Percentiles rank a stretch among this genome's conserved stretches.
Evolutionary conservation across 1,140 invertebrate species (phyloP).

Genomic region (Hyposmocoma kahamanoa): DNA sequence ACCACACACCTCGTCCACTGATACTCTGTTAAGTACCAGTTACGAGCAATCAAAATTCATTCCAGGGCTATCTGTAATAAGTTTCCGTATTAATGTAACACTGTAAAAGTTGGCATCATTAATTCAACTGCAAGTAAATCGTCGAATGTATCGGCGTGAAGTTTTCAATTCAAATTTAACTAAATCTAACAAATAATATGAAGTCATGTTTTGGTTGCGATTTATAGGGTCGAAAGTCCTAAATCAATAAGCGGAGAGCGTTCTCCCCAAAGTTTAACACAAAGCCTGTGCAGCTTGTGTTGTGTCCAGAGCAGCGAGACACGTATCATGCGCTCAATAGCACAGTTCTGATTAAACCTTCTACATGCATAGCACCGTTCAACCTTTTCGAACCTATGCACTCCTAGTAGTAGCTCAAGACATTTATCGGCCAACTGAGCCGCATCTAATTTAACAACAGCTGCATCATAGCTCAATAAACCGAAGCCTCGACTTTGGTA

Average conservation of each 20-base stretch:
- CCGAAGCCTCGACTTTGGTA: too few relatives aligned
- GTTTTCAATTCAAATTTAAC: too few relatives aligned
- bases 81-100: too few relatives aligned
- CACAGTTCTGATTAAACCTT: conserved; percentile 21
- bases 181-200: too few relatives aligned
- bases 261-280: too few relatives aligned
- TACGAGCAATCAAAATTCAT: neutral
- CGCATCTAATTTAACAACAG: conserved; percentile 21
- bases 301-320: conserved; percentile 34
- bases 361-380: conserved; percentile 6
- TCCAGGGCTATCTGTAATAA: conserved; percentile 9
- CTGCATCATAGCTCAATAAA: conserved; percentile 6
- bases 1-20: conserved; percentile 33
- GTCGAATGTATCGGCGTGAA: neutral
- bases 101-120: too few relatives aligned
- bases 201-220: too few relatives aligned
- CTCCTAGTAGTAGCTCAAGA: neutral
- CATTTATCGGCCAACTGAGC: conserved; percentile 23
- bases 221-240: too few relatives aligned
- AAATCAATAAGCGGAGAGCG: too few relatives aligned
- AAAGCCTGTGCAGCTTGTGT: too few relatives aligned
- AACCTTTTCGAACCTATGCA: conserved; percentile 14
- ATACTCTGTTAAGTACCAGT: conserved; percentile 26
- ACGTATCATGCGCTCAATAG: conserved; percentile 56
- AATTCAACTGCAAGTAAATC: too few relatives aligned